Conservation (phyloP, 1,140 invertebrate genomes). For the Subanguina moxae region DNA sequence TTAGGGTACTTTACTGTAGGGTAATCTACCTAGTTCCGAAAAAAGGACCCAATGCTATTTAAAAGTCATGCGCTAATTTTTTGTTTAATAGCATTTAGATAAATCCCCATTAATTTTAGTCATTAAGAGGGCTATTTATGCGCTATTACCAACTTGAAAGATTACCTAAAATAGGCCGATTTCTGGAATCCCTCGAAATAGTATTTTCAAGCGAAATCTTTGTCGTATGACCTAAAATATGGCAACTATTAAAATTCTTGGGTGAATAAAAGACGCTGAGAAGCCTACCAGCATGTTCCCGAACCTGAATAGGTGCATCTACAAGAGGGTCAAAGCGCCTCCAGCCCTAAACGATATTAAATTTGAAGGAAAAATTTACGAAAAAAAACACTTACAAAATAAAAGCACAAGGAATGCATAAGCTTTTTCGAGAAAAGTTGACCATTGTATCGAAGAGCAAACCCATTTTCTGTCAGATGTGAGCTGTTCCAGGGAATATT, state of each 20-base stretch:
- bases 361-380: conserved; percentile 15
- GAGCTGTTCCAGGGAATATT: conserved; percentile 50
- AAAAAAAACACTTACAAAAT: conserved; percentile 38
- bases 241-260: no score
- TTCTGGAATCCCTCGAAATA: conserved; percentile 41
- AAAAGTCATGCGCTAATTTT: no score
- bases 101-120: no score
- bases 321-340: conserved; percentile 37
- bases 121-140: no score
- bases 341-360: conserved; percentile 46
- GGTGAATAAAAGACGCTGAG: no score
- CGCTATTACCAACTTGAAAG: no score
- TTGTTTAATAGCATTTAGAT: no score
- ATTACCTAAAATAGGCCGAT: conserved; percentile 45
- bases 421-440: conserved; percentile 33
- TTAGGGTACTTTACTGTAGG: no score
- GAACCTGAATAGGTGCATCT: conserved; percentile 49
- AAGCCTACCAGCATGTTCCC: conserved; percentile 46
- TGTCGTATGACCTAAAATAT: conserved; percentile 46
- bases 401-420: conserved; percentile 41
- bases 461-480: conserved; percentile 49
- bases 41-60: no score
- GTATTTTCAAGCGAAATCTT: conserved; percentile 55
- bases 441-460: conserved; percentile 39
- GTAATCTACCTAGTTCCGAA: no score